Conservation (phyloP, 2,888 invertebrate species). For the Drosophila rubida region DNA sequence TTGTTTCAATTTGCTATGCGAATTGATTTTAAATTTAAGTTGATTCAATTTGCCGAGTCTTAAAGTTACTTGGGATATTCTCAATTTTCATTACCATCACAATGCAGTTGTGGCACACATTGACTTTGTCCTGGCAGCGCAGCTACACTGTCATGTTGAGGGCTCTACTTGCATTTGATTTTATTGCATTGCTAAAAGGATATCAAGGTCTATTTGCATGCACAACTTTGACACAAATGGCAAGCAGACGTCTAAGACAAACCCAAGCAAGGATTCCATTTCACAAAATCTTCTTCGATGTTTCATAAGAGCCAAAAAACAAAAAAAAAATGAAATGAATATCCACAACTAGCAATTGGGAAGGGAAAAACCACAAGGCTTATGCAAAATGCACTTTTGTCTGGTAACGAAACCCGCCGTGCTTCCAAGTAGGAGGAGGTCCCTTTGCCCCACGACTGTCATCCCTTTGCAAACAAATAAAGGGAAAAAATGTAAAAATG, state of each 20-base stretch:
- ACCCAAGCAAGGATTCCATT: constrained; percentile 30
- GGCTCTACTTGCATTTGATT: constrained; percentile 23
- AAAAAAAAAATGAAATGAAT: background rate
- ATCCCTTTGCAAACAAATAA: constrained; percentile 13
- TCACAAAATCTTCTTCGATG: constrained; percentile 34
- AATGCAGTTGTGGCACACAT: background rate
- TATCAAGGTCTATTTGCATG: constrained; percentile 15
- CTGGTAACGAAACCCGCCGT: constrained; percentile 55
- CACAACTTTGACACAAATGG: constrained; percentile 32
- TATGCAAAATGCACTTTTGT: constrained; percentile 76
- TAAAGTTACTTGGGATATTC: constrained; percentile 1
- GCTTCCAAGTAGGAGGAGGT: constrained; percentile 3
- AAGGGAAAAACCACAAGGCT: constrained; percentile 58
- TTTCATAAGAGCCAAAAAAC: constrained; percentile 8
- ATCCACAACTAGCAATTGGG: constrained; percentile 42
- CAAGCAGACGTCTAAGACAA: constrained; percentile 9
- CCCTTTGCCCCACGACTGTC: background rate
- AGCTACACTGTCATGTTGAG: constrained; percentile 1
- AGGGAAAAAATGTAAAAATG: constrained; percentile 36
- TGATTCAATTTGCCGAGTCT: background rate
- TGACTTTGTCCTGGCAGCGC: background rate
- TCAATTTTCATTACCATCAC: background rate
- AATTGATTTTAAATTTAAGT: background rate
- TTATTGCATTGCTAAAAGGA: constrained; percentile 21
- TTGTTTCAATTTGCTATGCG: background rate